Evolutionary conservation across 2,888 invertebrate genomes (phyloP), one percentile per base, ranked within the genome.

Genomic region (Drosophila imparisetae): DNA sequence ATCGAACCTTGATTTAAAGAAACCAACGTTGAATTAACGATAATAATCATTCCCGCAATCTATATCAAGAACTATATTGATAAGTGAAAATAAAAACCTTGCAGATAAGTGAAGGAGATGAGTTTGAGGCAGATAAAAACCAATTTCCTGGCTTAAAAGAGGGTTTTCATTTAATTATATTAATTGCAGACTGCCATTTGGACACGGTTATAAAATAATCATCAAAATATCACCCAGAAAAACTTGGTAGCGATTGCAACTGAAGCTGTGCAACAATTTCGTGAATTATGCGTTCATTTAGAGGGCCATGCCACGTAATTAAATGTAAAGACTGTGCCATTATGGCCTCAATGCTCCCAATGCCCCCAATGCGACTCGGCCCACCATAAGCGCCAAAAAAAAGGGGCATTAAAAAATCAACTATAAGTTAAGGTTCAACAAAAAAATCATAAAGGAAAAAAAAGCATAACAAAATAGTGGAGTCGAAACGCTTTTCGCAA

Each of bases 401-500:
- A 67, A 42, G 24, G 45, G 52, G 57, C 34, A 36, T 29, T 38
- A 55, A 61, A 52, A 45, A 69, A 48, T 45, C 63, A 76, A 57
- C 71, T 68, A 69, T 72, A 81, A 78, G 72, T 73, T 77, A 38
- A 72, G 75, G 60, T 63, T 65, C 60, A 71, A 54, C 55, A 57
- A 64, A 69, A 72, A 65, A 42, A 54, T 48, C 38, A 6, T 21
- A 32, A 38, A 42, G 38, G 42, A 71, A 49, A 48, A 49, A 24
- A 60, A n/a, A 42, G 15, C 45, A 53, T 38, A 55, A 57, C 58
- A 30, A 72, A 75, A 70, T 71, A 59, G 42, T 64, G 58, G 49
- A 66, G 65, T 66, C 77, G 70, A 79, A 80, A 80, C 86, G 86
- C 83, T 86, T 86, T 90, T 88, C 75, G 84, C 75, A 86, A 86